Evolutionary conservation across 2,113 vertebrate genomes (phyloP).

Genomic region (Capricornis sumatraensis): DNA sequence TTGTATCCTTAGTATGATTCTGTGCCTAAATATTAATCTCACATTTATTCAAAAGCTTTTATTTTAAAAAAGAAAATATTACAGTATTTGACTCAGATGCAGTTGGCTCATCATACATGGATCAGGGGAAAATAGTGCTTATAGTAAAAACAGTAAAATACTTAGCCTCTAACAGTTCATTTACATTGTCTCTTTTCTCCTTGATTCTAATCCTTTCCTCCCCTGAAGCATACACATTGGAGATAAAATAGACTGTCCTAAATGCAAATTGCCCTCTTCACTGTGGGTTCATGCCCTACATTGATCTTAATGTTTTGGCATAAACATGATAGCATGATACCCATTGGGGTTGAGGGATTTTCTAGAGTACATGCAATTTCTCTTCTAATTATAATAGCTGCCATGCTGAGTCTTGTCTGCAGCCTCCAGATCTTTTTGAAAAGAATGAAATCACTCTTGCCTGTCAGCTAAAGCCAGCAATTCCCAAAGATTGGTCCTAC

Average conservation of each 20-base stretch:
- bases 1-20: background rate
- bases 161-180: background rate
- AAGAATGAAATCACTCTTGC: background rate
- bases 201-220: background rate
- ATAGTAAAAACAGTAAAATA: background rate
- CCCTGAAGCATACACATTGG: background rate
- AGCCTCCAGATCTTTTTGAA: conserved; percentile 1
- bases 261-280: background rate
- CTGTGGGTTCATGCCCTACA: background rate
- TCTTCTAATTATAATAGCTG: background rate
- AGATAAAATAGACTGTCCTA: background rate
- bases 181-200: background rate
- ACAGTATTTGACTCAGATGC: background rate
- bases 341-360: background rate
- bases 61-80: background rate
- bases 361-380: background rate
- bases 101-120: background rate
- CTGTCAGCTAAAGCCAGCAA: background rate
- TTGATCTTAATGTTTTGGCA: background rate
- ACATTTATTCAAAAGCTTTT: background rate
- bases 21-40: background rate
- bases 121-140: background rate
- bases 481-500: background rate
- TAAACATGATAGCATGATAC: background rate
- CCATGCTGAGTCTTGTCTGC: background rate